A percentile compares a stretch with the other conserved stretches of the same genome.
Evolutionary conservation across 2,113 vertebrate species (phyloP).

Genomic region (Oenanthe oenanthe): DNA sequence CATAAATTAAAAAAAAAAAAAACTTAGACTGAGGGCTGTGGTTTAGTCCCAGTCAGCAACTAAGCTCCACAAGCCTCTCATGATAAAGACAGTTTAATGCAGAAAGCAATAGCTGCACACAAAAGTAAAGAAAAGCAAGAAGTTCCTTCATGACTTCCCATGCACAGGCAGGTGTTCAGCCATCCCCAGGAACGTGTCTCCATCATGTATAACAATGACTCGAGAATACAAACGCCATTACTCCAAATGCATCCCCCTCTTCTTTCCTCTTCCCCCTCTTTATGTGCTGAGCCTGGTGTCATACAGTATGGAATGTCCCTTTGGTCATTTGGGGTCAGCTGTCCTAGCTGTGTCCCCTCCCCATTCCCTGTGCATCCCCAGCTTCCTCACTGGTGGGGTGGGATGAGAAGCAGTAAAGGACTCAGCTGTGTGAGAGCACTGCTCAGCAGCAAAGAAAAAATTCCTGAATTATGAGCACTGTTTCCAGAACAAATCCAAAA

Average conservation of each 20-base stretch:
- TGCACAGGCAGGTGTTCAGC: neutral
- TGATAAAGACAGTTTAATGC: neutral
- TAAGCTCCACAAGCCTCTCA: neutral
- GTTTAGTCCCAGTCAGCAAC: neutral
- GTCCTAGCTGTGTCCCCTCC: neutral
- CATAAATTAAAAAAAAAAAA: neutral
- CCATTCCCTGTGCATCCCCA: neutral
- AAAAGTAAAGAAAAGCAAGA: neutral
- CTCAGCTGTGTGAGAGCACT: neutral
- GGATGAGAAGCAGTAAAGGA: neutral
- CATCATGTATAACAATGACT: neutral
- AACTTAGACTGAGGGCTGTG: neutral
- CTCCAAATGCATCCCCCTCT: fast-evolving
- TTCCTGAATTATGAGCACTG: neutral
- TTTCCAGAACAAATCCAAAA: neutral
- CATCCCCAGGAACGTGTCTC: neutral
- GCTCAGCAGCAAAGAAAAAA: neutral
- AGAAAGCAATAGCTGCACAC: neutral
- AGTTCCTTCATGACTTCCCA: neutral
- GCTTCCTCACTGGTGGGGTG: neutral
- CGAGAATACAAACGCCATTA: fast-evolving
- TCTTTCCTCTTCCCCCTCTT: neutral
- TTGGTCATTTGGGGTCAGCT: neutral
- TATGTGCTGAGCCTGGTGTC: neutral
- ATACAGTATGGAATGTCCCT: neutral